phyloP scores from a whole-genome alignment of 1,140 invertebrate genomes.

The Platorchestia sp. region DNA sequence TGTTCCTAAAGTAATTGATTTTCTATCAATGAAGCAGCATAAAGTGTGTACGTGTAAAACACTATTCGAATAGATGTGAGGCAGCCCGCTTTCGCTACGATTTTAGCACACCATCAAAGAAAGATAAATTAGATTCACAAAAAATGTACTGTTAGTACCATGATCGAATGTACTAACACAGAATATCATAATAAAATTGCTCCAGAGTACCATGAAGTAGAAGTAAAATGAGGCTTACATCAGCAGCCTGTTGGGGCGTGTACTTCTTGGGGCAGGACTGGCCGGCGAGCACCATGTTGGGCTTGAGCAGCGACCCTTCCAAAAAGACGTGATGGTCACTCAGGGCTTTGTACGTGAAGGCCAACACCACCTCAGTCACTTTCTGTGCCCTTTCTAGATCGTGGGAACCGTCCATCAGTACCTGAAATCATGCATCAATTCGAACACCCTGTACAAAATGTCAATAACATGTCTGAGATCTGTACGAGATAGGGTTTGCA shows the following conservation, averaged over 20 bases:
- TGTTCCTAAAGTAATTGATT: background rate
- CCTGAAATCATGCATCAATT: slow-evolving; percentile 68
- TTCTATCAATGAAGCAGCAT: background rate
- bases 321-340: slow-evolving; percentile 97
- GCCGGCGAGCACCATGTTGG: slow-evolving; percentile 97
- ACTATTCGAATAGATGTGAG: background rate
- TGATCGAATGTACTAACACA: background rate
- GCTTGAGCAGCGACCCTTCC: slow-evolving; percentile 97
- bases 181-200: background rate
- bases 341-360: slow-evolving; percentile 96
- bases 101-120: background rate
- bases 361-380: slow-evolving; percentile 95
- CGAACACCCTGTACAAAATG: too few species aligned
- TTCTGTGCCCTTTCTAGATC: slow-evolving; percentile 93
- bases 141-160: background rate
- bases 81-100: background rate
- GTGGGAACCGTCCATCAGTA: slow-evolving; percentile 90
- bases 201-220: background rate
- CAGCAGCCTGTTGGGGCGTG: slow-evolving; percentile 80
- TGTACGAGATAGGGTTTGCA: too few species aligned
- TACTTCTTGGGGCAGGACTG: slow-evolving; percentile 83
- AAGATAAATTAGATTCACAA: background rate
- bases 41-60: background rate
- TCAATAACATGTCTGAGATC: too few species aligned
- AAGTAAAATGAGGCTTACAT: background rate